Conservation (phyloP, 2,888 invertebrate genomes). For the Mesodorylaimus sp. region DNA sequence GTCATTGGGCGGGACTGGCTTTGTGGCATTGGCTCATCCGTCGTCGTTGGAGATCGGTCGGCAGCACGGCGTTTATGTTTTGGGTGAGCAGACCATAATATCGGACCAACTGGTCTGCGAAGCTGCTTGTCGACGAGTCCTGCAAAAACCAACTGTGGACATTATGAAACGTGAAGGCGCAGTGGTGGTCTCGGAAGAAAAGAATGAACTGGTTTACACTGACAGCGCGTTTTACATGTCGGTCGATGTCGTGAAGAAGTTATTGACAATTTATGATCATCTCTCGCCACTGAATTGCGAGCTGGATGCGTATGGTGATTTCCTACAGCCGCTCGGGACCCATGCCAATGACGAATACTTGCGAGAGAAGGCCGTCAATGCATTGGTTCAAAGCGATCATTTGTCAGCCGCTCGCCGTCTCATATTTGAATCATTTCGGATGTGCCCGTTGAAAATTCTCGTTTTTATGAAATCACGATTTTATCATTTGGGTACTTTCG, state of each 20-base stretch:
- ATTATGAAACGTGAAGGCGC: constrained; percentile 28
- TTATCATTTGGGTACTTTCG: constrained; percentile 31
- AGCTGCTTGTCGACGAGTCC: too few species aligned
- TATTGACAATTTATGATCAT: constrained; percentile 17
- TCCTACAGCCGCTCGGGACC: constrained; percentile 32
- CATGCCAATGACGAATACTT: constrained; percentile 26
- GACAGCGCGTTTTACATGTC: constrained; percentile 31
- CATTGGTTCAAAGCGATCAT: constrained; percentile 18
- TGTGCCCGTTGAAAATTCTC: too few species aligned
- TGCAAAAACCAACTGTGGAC: constrained; percentile 33
- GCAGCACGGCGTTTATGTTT: constrained; percentile 36
- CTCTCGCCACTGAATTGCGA: constrained; percentile 22
- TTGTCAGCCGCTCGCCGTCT: constrained; percentile 8
- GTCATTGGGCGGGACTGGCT: constrained; percentile 25
- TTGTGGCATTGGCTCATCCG: constrained; percentile 36
- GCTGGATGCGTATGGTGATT: constrained; percentile 36
- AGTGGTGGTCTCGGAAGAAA: background rate
- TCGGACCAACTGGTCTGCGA: too few species aligned
- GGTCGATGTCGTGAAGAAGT: constrained; percentile 22
- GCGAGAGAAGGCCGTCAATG: constrained; percentile 23
- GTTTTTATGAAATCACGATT: constrained; percentile 30
- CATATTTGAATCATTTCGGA: constrained; percentile 25
- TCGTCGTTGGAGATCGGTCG: constrained; percentile 32
- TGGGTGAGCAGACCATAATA: too few species aligned
- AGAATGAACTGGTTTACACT: constrained; percentile 16